Evolutionary conservation across 2,888 invertebrate genomes (phyloP), one percentile per base, ranked within the genome.

Genomic region (Calephelis perditalis): DNA sequence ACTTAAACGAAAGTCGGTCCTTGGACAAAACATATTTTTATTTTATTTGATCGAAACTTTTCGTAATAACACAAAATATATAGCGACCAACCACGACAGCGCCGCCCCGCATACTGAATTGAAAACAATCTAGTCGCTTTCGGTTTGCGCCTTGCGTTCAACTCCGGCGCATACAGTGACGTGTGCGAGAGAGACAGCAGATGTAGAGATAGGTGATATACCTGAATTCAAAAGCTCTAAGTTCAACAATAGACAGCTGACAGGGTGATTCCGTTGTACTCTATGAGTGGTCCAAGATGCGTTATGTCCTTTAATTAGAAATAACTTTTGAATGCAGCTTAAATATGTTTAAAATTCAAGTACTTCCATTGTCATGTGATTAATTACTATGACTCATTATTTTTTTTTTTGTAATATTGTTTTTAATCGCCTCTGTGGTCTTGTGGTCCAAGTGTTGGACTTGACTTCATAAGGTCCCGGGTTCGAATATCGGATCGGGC

Each of bases 151-250:
- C 52, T 35, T 52, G 52, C 52, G 74, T 80, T 76, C 82, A 72
- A 84, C 88, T 87, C 87, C 81, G 81, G 86, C 88, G 84, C 87
- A 82, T 78, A 74, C 73, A 75, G 74, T 74, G 71, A 73, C 73
- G 76, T 70, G 85, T 73, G 76, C 64, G 78, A 82, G 75, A 65
- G 80, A 78, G 84, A 84, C 15, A 63, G 63, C 62, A 67, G 40
- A 67, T 76, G 80, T 65, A 72, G 74, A 76, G 79, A 86, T 68
- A 71, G 70, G 76, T 74, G 61, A 72, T 67, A 68, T 78, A 82
- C 84, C 86, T 86, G 87, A 77, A 82, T 81, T 80, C 77, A 81
- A 84, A 85, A 86, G 86, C 84, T 86, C 71, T 67, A 81, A 67
- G 65, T 67, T 67, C 64, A 64, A 67, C 65, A 67, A 68, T 67